Evolutionary conservation across 2,888 invertebrate genomes (phyloP).

Genomic region (Timandra comae): DNA sequence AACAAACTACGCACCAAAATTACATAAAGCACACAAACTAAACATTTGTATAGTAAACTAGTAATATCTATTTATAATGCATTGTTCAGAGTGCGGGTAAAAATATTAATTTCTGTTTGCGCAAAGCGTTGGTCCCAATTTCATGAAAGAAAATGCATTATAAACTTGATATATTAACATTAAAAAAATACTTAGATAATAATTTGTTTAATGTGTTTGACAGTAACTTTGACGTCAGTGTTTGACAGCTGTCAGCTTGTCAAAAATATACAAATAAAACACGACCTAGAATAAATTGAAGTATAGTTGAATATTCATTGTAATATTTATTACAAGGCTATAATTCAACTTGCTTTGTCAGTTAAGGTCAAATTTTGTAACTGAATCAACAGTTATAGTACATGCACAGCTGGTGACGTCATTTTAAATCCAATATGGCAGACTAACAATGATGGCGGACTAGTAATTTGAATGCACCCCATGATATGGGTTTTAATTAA

Average conservation of each 20-base stretch:
- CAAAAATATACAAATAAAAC: slow-evolving; percentile 4
- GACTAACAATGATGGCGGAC: too few relatives aligned
- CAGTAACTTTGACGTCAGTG: background rate
- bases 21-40: slow-evolving; percentile 34
- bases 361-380: background rate
- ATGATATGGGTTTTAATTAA: too few relatives aligned
- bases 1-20: slow-evolving; percentile 41
- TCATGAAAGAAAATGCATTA: slow-evolving; percentile 20
- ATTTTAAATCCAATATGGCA: too few relatives aligned
- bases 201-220: background rate
- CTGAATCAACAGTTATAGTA: background rate
- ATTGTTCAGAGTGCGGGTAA: slow-evolving; percentile 13
- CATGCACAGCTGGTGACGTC: background rate
- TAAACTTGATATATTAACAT: slow-evolving; percentile 4
- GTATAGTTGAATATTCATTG: slow-evolving; percentile 8
- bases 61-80: too few relatives aligned
- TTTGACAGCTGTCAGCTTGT: background rate
- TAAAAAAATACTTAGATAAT: background rate
- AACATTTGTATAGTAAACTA: too few relatives aligned
- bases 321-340: slow-evolving; percentile 8
- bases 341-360: too few relatives aligned
- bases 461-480: too few relatives aligned
- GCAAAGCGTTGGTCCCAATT: slow-evolving; percentile 42
- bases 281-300: slow-evolving; percentile 4
- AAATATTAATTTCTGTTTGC: slow-evolving; percentile 25